Percentiles rank a stretch among this genome's conserved stretches.
These are phyloP conservation scores for Leptocoma aspasia DNA, from an alignment of 2,113 vertebrate genomes.

Conservation along the genomic window DNA sequence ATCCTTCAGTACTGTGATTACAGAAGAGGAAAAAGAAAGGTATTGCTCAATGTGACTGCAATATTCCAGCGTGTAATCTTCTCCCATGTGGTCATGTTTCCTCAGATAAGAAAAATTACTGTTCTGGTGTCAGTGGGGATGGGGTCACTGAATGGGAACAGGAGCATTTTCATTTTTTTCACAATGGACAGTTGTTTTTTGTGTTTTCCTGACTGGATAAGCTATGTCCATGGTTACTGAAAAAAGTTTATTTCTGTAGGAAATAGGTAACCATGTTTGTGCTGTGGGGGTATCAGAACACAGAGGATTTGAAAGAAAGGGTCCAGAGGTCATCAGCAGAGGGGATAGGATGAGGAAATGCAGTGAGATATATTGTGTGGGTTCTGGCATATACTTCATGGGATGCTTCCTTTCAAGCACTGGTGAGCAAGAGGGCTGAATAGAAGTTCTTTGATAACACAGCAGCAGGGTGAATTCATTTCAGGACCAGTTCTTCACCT, in stretches of 20 bases:
- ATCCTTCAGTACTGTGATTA: conserved; percentile 49
- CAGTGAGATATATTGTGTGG: conserved; percentile 41
- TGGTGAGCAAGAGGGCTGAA: not conserved
- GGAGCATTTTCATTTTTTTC: conserved; percentile 9
- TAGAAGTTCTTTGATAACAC: conserved; percentile 38
- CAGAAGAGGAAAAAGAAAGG: conserved; percentile 37
- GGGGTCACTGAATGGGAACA: conserved; percentile 43
- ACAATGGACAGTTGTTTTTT: conserved; percentile 55
- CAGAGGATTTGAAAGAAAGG: conserved; percentile 48
- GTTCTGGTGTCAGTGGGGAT: conserved; percentile 23
- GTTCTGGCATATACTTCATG: conserved; percentile 49
- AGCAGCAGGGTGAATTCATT: conserved; percentile 15
- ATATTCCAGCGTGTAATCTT: conserved; percentile 56
- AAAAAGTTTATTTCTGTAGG: conserved; percentile 64
- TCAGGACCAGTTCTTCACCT: not conserved
- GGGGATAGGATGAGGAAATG: conserved; percentile 59
- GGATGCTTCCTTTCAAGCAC: conserved; percentile 43
- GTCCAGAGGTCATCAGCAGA: conserved; percentile 53
- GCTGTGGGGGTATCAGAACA: conserved; percentile 32
- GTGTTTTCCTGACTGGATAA: conserved; percentile 59
- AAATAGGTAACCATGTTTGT: conserved; percentile 65
- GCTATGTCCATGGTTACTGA: conserved; percentile 61
- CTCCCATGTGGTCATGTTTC: conserved; percentile 66
- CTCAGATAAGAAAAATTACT: conserved; percentile 58
- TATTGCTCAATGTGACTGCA: conserved; percentile 50